Percentiles rank a stretch among this genome's conserved stretches.
Evolutionary conservation across 2,113 vertebrate species (phyloP).

Genomic region (Zosterops hypoxanthus): DNA sequence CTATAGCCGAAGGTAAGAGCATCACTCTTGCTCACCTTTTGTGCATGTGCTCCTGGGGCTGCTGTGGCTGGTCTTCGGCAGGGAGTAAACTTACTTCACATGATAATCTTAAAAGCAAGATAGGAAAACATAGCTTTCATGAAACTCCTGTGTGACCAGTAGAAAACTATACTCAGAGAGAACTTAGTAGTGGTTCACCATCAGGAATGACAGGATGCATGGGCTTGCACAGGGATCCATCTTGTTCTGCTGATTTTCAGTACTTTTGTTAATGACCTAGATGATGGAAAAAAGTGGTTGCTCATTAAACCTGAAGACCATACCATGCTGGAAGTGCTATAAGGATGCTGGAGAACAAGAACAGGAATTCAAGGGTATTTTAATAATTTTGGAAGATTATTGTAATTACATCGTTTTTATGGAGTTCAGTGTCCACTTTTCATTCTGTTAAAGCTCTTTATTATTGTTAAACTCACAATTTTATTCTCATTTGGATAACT

Average conservation of each 20-base stretch:
- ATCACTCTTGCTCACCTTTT: background rate
- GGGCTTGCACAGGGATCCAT: background rate
- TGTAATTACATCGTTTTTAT: background rate
- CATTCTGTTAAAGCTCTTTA: background rate
- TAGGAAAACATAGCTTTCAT: background rate
- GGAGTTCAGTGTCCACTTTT: background rate
- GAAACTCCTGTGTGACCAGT: background rate
- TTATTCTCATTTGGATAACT: background rate
- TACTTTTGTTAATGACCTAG: background rate
- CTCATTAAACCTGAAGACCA: background rate
- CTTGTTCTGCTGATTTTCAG: background rate
- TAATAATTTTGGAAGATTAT: background rate
- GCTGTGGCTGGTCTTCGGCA: background rate
- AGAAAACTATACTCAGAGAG: background rate
- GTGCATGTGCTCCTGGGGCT: background rate
- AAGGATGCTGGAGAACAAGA: background rate
- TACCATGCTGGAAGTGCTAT: background rate
- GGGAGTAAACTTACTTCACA: background rate
- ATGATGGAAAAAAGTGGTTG: background rate
- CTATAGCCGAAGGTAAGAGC: background rate
- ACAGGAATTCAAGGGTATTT: background rate
- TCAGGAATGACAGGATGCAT: background rate
- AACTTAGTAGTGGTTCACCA: background rate
- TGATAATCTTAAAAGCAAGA: background rate
- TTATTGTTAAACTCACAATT: background rate